Percentiles rank a stretch among this genome's conserved stretches.
Evolutionary conservation across 30 jellyfish, hydroid and myxozoan species (phyloP).

Genomic region (Calvadosia cruxmelitensis): DNA sequence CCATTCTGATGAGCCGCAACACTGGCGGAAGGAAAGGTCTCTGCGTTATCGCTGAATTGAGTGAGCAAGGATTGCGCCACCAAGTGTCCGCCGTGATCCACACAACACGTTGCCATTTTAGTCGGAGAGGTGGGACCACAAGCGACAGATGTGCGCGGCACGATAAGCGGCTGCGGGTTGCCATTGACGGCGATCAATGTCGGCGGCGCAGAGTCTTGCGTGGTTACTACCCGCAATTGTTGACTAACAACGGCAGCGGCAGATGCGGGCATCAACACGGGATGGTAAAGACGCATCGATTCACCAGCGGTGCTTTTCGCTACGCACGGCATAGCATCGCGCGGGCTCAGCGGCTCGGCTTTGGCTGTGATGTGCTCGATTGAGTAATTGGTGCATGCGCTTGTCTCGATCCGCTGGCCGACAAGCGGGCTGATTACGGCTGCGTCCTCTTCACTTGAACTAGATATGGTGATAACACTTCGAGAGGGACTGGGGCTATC

Average conservation of each 20-base stretch:
- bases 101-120: background rate
- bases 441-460: constrained; percentile 82
- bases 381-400: background rate
- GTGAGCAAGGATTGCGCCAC: too few relatives aligned
- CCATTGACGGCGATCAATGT: background rate
- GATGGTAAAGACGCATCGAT: background rate
- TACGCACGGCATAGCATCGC: background rate
- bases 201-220: background rate
- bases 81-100: background rate
- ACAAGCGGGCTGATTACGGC: constrained; percentile 7
- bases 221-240: background rate
- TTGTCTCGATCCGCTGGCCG: background rate
- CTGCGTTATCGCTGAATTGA: too few relatives aligned
- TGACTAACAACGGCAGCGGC: background rate
- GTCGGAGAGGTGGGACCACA: background rate
- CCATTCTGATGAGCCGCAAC: background rate
- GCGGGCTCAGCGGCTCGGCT: background rate
- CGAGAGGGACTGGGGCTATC: constrained; percentile 85
- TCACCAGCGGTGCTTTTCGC: too few relatives aligned
- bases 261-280: background rate
- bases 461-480: constrained; percentile 71
- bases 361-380: background rate
- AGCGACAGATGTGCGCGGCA: background rate
- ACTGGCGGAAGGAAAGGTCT: background rate
- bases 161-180: background rate